Conservation (phyloP, 2,113 vertebrate genomes). For the Scophthalmus maximus region DNA sequence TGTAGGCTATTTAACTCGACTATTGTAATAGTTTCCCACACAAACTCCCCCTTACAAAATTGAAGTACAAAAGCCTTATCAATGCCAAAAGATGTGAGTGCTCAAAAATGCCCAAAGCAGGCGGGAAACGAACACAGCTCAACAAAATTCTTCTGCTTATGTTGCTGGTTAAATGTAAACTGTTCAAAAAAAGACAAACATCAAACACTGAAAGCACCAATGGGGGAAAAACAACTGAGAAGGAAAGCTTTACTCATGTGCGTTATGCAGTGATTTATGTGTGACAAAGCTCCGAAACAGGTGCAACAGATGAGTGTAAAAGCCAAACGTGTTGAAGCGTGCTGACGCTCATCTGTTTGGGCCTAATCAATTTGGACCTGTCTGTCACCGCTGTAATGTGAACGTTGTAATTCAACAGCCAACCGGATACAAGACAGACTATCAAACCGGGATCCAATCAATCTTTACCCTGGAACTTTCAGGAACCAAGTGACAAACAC, state of each 20-base stretch:
- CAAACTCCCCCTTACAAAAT: slow-evolving; percentile 23
- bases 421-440: not conserved
- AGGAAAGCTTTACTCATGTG: slow-evolving; percentile 15
- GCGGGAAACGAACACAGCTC: slow-evolving; percentile 61
- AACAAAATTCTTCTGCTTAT: slow-evolving; percentile 7
- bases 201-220: too few relatives aligned
- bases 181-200: not conserved
- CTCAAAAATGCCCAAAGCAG: slow-evolving; percentile 60
- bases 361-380: slow-evolving; percentile 34
- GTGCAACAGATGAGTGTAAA: slow-evolving; percentile 66
- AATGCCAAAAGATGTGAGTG: slow-evolving; percentile 64
- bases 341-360: slow-evolving; percentile 28
- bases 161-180: slow-evolving; percentile 22
- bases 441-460: not conserved
- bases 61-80: slow-evolving; percentile 73
- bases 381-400: slow-evolving; percentile 24
- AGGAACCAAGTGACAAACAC: not conserved
- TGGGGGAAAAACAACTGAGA: too few relatives aligned
- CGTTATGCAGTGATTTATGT: slow-evolving; percentile 52
- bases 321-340: slow-evolving; percentile 57
- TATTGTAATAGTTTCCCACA: slow-evolving; percentile 67
- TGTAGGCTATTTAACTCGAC: slow-evolving; percentile 68
- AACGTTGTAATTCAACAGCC: slow-evolving; percentile 3
- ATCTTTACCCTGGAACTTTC: not conserved
- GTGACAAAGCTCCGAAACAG: slow-evolving; percentile 70